Evolutionary conservation across 2,888 invertebrate species (phyloP).

Genomic region (Drosophila stalkeri): DNA sequence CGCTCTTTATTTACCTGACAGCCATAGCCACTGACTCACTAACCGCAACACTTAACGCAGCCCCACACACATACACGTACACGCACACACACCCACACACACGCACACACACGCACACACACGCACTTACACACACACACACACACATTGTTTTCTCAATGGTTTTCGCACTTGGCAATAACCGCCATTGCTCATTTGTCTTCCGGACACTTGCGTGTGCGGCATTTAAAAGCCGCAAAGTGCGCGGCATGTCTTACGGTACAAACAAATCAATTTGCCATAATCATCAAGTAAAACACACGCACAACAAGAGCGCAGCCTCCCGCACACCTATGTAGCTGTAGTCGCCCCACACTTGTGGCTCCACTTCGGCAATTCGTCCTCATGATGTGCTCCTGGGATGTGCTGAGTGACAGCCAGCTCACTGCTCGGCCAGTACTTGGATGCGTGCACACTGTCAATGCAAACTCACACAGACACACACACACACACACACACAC

Average conservation of each 20-base stretch:
- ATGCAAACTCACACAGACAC: slow-evolving; percentile 53
- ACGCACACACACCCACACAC: neutral
- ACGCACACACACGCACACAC: slow-evolving; percentile 4
- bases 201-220: slow-evolving; percentile 53
- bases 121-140: neutral
- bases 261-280: slow-evolving; percentile 76
- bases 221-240: slow-evolving; percentile 73
- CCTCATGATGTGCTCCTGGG: slow-evolving; percentile 10
- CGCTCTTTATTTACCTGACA: slow-evolving; percentile 7
- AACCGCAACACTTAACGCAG: slow-evolving; percentile 15
- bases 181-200: slow-evolving; percentile 68
- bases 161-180: slow-evolving; percentile 29
- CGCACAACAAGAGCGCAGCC: slow-evolving; percentile 10
- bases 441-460: slow-evolving; percentile 43
- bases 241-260: slow-evolving; percentile 52
- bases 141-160: slow-evolving; percentile 8
- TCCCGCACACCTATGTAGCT: neutral
- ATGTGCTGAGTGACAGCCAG: slow-evolving; percentile 42
- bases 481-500: slow-evolving; percentile 26
- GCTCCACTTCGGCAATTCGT: slow-evolving; percentile 1
- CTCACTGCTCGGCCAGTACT: slow-evolving; percentile 18
- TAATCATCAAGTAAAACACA: slow-evolving; percentile 60
- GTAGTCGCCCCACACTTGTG: slow-evolving; percentile 1
- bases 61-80: neutral
- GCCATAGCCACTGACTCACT: slow-evolving; percentile 2